Evolutionary conservation across 2,797 vertebrate species (phyloP).

Genomic region (Nannoperca obscura): DNA sequence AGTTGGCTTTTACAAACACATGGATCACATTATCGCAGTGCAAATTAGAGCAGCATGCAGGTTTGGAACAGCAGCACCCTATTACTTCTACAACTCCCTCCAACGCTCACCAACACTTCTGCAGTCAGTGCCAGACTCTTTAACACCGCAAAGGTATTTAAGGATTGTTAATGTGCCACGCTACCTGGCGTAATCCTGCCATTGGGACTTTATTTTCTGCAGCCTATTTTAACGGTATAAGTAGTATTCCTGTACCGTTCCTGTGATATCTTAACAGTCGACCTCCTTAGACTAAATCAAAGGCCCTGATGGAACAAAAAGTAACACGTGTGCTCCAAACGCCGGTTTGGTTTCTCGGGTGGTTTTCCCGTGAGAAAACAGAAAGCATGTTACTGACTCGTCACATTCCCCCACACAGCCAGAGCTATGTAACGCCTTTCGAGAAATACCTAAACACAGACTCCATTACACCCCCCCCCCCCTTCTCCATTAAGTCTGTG

Average conservation of each 20-base stretch:
- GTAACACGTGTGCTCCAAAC: conserved; percentile 67
- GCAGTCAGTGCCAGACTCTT: background rate
- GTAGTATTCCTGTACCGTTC: background rate
- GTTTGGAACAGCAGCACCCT: conserved; percentile 21
- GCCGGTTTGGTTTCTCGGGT: conserved; percentile 48
- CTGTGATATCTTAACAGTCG: background rate
- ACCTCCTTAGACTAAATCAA: background rate
- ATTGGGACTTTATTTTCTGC: background rate
- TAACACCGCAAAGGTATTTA: no score
- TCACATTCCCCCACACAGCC: conserved; percentile 79
- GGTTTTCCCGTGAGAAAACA: conserved; percentile 85
- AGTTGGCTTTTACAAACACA: conserved; percentile 41
- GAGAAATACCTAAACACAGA: conserved; percentile 66
- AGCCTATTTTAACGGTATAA: background rate
- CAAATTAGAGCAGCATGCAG: conserved; percentile 54
- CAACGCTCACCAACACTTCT: background rate
- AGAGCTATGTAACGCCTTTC: conserved; percentile 72
- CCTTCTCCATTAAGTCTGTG: background rate
- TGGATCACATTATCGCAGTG: conserved; percentile 58
- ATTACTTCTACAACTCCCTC: background rate
- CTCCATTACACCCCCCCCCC: background rate
- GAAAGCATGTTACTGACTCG: conserved; percentile 68
- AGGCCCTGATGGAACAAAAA: conserved; percentile 31
- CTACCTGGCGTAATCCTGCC: background rate
- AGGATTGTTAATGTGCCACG: background rate